phyloP scores from a whole-genome alignment of 2,113 vertebrate species.

The Bufo bufo region DNA sequence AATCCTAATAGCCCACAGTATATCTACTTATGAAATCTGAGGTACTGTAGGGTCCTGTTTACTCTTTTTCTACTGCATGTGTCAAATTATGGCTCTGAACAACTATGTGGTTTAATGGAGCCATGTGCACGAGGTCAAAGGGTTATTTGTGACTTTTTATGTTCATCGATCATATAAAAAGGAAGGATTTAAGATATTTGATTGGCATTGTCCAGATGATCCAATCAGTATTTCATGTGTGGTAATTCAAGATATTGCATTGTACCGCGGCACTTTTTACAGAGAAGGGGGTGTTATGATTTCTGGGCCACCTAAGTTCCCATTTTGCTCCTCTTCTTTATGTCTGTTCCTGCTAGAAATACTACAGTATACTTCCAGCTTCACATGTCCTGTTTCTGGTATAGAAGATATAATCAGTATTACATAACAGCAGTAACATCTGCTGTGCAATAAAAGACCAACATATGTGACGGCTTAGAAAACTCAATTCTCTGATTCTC shows the following conservation, averaged over 20 bases:
- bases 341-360: constrained; percentile 18
- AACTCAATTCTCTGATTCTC: background rate
- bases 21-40: too few relatives aligned
- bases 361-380: constrained; percentile 8
- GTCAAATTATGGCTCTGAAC: too few relatives aligned
- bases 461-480: constrained; percentile 46
- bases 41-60: too few relatives aligned
- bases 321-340: background rate
- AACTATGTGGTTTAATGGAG: too few relatives aligned
- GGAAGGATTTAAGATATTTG: background rate
- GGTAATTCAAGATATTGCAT: background rate
- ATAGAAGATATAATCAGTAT: constrained; percentile 26
- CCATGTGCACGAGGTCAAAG: background rate
- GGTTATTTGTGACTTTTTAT: background rate
- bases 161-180: background rate
- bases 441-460: constrained; percentile 4
- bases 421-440: constrained; percentile 52
- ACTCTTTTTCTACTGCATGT: too few relatives aligned
- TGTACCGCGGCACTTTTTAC: background rate
- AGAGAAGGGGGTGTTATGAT: background rate
- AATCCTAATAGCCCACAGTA: too few relatives aligned
- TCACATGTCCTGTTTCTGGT: background rate
- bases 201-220: background rate
- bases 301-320: background rate
- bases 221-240: background rate